Percentiles rank a stretch among this genome's conserved stretches.
Evolutionary conservation across 2,797 vertebrate species (phyloP).

Genomic region (Neosalanx taihuensis): DNA sequence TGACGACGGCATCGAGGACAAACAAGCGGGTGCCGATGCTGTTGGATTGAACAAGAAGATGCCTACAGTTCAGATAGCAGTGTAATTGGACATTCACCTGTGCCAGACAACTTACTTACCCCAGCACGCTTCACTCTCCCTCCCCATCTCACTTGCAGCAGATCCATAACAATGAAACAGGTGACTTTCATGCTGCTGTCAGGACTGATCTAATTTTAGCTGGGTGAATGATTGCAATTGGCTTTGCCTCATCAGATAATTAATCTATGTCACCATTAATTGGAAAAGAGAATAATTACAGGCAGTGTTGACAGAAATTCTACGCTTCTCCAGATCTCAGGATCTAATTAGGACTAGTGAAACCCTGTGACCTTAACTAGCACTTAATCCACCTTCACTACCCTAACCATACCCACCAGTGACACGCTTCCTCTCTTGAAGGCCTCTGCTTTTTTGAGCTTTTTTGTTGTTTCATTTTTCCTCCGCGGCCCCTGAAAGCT

Average conservation of each 20-base stretch:
- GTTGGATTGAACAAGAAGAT: conserved; percentile 81
- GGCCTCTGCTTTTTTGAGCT: conserved; percentile 82
- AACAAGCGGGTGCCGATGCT: conserved; percentile 75
- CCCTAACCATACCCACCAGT: conserved; percentile 82
- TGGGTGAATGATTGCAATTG: conserved; percentile 99
- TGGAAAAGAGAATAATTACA: conserved; percentile 99
- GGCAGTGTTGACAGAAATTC: conserved; percentile 99
- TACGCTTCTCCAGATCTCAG: conserved; percentile 97
- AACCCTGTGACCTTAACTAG: conserved; percentile 81
- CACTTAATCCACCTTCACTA: conserved; percentile 85
- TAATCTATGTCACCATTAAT: conserved; percentile 99
- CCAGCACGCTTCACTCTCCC: conserved; percentile 89
- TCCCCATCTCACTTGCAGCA: conserved; percentile 86
- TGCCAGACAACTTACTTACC: conserved; percentile 97
- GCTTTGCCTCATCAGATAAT: conserved; percentile 99
- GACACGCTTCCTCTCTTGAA: conserved; percentile 46
- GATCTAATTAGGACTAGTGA: conserved; percentile 96
- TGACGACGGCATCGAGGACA: conserved; percentile 73
- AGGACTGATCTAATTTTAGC: conserved; percentile 99
- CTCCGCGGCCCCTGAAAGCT: conserved; percentile 72
- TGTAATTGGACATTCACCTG: conserved; percentile 99
- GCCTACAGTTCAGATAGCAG: conserved; percentile 90
- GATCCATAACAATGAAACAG: conserved; percentile 99
- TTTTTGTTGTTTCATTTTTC: conserved; percentile 80
- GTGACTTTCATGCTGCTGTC: conserved; percentile 99